These are phyloP conservation scores for Amphiprion ocellaris DNA, from an alignment of 2,113 vertebrate species.

Conservation along the genomic window DNA sequence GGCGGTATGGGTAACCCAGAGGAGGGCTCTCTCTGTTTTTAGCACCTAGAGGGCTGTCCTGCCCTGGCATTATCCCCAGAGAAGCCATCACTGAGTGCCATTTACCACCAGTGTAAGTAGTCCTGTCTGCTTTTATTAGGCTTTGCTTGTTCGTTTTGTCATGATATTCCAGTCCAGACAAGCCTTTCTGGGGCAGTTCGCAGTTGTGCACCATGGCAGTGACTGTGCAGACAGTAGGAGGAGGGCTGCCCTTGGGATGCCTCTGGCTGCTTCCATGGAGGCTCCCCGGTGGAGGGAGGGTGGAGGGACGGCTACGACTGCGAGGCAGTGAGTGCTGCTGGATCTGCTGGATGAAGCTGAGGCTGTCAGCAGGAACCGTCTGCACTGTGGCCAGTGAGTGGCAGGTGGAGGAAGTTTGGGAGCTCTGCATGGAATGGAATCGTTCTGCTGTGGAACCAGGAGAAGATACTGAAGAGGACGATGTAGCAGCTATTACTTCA, in stretches of 20 bases:
- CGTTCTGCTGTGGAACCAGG: conserved; percentile 79
- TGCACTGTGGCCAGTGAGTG: conserved; percentile 85
- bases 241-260: conserved; percentile 59
- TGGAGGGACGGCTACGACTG: conserved; percentile 82
- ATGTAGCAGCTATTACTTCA: conserved; percentile 58
- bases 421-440: conserved; percentile 84
- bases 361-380: conserved; percentile 84
- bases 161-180: conserved; percentile 64
- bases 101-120: conserved; percentile 63
- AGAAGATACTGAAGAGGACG: conserved; percentile 80
- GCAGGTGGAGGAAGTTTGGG: conserved; percentile 83
- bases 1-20: conserved; percentile 76
- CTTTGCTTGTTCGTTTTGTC: conserved; percentile 69
- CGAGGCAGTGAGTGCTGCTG: conserved; percentile 87
- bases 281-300: conserved; percentile 74
- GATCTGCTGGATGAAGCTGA: conserved; percentile 87
- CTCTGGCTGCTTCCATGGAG: conserved; percentile 72
- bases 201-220: conserved; percentile 69
- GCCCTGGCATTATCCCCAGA: conserved; percentile 81
- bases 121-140: conserved; percentile 66
- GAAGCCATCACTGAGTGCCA: conserved; percentile 84
- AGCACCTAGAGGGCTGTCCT: conserved; percentile 67
- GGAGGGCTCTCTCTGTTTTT: conserved; percentile 76
- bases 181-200: conserved; percentile 64
- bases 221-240: conserved; percentile 60